Base-by-base conservation (phyloP, 2,113 vertebrate genomes). In the Rhinichthys klamathensis region DNA sequence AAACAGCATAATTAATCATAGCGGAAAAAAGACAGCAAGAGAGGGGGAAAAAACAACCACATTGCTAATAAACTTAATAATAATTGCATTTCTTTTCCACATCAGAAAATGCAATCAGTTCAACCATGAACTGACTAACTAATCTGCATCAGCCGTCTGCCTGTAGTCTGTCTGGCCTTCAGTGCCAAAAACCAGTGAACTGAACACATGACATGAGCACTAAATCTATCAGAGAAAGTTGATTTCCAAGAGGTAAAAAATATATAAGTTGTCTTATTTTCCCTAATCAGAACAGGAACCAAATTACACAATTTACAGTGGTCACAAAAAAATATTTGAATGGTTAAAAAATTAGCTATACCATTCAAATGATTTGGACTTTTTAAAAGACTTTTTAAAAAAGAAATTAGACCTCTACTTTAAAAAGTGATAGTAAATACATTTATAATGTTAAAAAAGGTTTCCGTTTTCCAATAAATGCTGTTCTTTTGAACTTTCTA, bases 1-100 rank as follows among this genome's bases (percentile, higher is more conserved):
- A 95, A 95, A 95, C 93, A 92, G 94, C 94, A 94, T 95, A 94
- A 95, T 95, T 95, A 95, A 95, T 95, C 94, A 93, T 92, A 69
- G 80, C 46, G 51, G 49, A 7, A 69, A 81, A 81, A 65, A 81
- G 61, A 69, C 4, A 18, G 79, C 7, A 16, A 63, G 60, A 65
- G 27, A 54, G 30, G 27, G 12, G 25, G 91, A 92, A 93, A 94
- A 92, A 93, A 94, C 92, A 94, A 94, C 92, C 92, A 49, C 80
- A 90, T 91, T 92, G 92, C 92, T 94, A 94, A 92, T 94, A 93
- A 94, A 93, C 93, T 93, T 94, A 94, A 93, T 93, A 86, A 90
- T 88, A 95, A 93, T 93, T 94, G 93, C 92, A 92, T 94, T 94
- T 93, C 91, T 72, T 84, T 94, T 94, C 92, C 92, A 92, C 91